A percentile compares a stretch with the other conserved stretches of the same genome.
Conservation (phyloP, 2,113 vertebrate species). For the Pteruthius melanotis region DNA sequence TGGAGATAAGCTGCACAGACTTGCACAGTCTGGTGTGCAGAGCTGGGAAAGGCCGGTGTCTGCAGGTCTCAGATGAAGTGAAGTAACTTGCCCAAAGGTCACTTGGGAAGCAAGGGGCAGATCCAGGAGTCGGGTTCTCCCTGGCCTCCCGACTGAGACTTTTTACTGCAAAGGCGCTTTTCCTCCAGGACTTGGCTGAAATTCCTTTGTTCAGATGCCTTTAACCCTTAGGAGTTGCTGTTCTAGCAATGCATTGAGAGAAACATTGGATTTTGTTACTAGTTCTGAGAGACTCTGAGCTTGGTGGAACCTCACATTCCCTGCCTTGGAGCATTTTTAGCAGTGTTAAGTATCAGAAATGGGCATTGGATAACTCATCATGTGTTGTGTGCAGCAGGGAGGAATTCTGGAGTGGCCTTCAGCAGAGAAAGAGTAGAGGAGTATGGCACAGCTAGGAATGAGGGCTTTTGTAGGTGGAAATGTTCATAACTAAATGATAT, state of each 20-base stretch:
- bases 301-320: neutral
- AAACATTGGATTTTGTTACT: neutral
- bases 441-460: neutral
- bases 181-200: neutral
- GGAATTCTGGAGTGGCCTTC: neutral
- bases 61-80: neutral
- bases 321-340: neutral
- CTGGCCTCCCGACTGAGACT: neutral
- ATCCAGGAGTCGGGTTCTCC: neutral
- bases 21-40: neutral
- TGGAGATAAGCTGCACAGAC: neutral
- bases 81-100: neutral
- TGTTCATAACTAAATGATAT: neutral
- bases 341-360: neutral
- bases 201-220: neutral
- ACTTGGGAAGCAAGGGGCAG: neutral
- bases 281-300: neutral
- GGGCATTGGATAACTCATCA: neutral
- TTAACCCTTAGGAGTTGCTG: neutral
- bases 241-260: neutral
- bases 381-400: neutral
- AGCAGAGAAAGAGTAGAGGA: neutral
- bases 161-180: neutral
- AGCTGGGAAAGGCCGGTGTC: neutral
- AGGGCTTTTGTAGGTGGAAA: neutral